Evolutionary conservation across 2,888 invertebrate species (phyloP).

Genomic region (Nysson spinosus): DNA sequence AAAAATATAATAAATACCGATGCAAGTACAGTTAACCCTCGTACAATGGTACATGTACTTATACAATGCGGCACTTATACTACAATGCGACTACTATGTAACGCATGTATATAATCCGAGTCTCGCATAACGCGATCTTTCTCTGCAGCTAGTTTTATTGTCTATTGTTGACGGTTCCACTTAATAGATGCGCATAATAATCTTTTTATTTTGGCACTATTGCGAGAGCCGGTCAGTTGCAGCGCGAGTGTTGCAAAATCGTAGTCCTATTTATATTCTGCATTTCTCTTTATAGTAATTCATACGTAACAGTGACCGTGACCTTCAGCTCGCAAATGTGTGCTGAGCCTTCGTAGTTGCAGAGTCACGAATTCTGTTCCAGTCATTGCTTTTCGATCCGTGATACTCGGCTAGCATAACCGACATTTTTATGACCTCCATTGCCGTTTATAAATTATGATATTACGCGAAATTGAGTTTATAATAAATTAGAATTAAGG

Average conservation of each 20-base stretch:
- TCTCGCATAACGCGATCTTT: too few relatives aligned
- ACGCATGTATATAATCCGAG: too few relatives aligned
- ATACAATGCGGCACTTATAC: too few relatives aligned
- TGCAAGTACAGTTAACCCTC: too few relatives aligned
- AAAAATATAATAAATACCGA: too few relatives aligned
- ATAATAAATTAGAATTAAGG: too few relatives aligned
- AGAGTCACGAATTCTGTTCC: conserved; percentile 38
- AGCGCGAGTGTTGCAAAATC: conserved; percentile 17
- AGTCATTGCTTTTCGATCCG: conserved; percentile 39
- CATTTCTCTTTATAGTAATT: conserved; percentile 25
- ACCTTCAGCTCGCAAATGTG: conserved; percentile 35
- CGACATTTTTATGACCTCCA: neutral
- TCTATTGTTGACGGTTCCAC: too few relatives aligned
- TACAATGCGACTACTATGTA: too few relatives aligned
- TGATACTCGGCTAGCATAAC: conserved; percentile 36
- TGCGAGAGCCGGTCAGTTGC: conserved; percentile 9
- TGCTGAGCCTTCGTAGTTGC: conserved; percentile 29
- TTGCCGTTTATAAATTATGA: neutral
- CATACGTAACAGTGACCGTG: conserved; percentile 43
- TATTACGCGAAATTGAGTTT: too few relatives aligned
- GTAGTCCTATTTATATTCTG: conserved; percentile 39
- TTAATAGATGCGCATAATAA: too few relatives aligned
- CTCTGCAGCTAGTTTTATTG: too few relatives aligned
- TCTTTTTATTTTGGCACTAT: conserved; percentile 11
- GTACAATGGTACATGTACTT: too few relatives aligned